Evolutionary conservation across 2,113 vertebrate genomes (phyloP), one percentile per base, ranked within the genome.

Genomic region (Notarius quadriscutis): DNA sequence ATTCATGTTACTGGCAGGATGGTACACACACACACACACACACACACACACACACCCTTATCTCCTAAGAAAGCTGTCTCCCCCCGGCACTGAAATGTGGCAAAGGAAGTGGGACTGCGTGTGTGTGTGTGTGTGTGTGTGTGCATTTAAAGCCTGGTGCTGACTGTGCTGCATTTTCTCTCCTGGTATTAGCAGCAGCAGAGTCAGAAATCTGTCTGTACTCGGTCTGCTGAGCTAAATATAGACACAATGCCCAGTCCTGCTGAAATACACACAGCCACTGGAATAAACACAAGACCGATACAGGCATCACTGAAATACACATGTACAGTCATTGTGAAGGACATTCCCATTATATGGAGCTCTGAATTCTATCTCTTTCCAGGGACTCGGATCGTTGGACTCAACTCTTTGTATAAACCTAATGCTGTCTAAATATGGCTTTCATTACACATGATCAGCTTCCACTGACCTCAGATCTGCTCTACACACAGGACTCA

Each of bases 1-100:
- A 69, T 17, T 8, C 25, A 78, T 87, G 53, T 67, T 77, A 53
- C 22, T 86, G 60, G 34, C 58, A 48, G 67, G 51, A 60, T 51
- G 72, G 57, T 51, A 22, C 22, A 7, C 74, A 77, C 30, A 50
- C 41, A 41, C 17, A 67, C n/a, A 69, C 67, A 34, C 67, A 30
- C 67, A 15, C 63, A 22, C 22, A 7, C 74, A 77, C 30, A n/a
- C 41, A 51, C 27, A 15, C 53, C 6, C 48, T 15, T 7, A 1
- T 58, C 27, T 2, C 20, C 86, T 60, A 53, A 41, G 60, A 84
- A 81, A 81, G 55, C 88, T n/a, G 69, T 67, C 71, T 34, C 83
- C 74, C 74, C 71, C 50, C 3, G 79, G 67, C 62, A 60, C 85
- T 51, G 62, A 53, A 79, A 67, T 69, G 74, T 84, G 82, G 51